Evolutionary conservation across 2,113 vertebrate genomes (phyloP).

Genomic region (Ancistrus triradiatus): DNA sequence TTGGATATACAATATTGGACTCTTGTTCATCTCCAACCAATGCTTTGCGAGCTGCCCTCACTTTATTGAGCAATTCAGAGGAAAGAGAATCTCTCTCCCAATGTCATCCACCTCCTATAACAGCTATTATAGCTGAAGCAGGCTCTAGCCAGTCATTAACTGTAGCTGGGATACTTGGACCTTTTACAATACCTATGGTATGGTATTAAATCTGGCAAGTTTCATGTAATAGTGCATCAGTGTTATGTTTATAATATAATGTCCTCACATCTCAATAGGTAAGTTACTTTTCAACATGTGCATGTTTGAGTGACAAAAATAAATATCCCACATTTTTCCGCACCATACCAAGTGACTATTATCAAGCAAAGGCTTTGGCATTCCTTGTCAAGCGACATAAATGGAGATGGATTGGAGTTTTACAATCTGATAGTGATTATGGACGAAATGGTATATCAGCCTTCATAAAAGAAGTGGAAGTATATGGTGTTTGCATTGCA

Average conservation of each 20-base stretch:
- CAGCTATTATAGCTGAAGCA: slow-evolving; percentile 67
- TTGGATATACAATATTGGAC: slow-evolving; percentile 68
- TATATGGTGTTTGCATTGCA: slow-evolving; percentile 64
- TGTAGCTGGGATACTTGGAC: slow-evolving; percentile 63
- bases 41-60: slow-evolving; percentile 62
- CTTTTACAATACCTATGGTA: slow-evolving; percentile 68
- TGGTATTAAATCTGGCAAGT: slow-evolving; percentile 1
- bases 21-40: slow-evolving; percentile 70
- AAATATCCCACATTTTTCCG: slow-evolving; percentile 72
- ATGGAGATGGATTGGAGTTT: slow-evolving; percentile 71
- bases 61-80: slow-evolving; percentile 50
- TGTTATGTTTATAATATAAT: neutral
- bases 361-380: slow-evolving; percentile 70
- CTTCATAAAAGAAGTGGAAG: slow-evolving; percentile 63
- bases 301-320: slow-evolving; percentile 62
- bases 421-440: slow-evolving; percentile 70
- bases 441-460: slow-evolving; percentile 64
- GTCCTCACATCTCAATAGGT: slow-evolving; percentile 52
- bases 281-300: slow-evolving; percentile 72
- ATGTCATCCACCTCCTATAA: slow-evolving; percentile 56
- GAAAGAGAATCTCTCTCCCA: slow-evolving; percentile 12
- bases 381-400: slow-evolving; percentile 65
- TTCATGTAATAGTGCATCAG: neutral
- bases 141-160: slow-evolving; percentile 69
- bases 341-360: slow-evolving; percentile 67